Base-by-base conservation (phyloP, 2,888 invertebrate genomes). In the Synergus laeviventris region DNA sequence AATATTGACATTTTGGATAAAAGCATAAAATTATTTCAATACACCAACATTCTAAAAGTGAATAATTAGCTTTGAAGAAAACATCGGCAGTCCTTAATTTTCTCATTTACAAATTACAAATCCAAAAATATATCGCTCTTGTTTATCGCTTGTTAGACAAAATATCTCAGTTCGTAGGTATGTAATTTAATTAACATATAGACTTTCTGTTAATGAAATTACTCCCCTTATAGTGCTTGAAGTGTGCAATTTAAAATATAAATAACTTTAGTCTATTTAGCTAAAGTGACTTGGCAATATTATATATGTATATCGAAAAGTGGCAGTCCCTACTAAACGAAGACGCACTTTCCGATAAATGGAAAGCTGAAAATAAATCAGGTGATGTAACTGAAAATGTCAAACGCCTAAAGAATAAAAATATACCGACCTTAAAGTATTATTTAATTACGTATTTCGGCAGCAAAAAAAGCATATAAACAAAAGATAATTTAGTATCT, bases 231-330 rank as follows among this genome's bases (percentile, higher is more conserved):
- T 49, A 11, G 16, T n/a, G 36, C 49, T 49, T 70, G 49, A 70
- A 70, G 16, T 70, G 24, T 45, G 5, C 31, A 5, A 45, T 66
- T 45, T 16, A 66, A 24, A 14, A 66, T 70, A n/a, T 49, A 70
- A 70, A 70, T 49, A 49, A 70, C 49, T 70, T 70, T 36, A 70
- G 14, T 45, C 45, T 70, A 31, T n/a, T 36, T n/a, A 31, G n/a
- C n/a, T 21, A 16, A 1, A n/a, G n/a, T n/a, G n/a, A n/a, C n/a
- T n/a, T n/a, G n/a, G n/a, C n/a, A n/a, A n/a, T n/a, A n/a, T n/a
- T n/a, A n/a, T n/a, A n/a, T n/a, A n/a, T n/a, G n/a, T n/a, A n/a
- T n/a, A n/a, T n/a, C n/a, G 24, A 59, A 59, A 21, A 21, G 59
- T 21, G 59, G 59, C 59, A 59, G 59, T 24, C 59, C 59, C 24